Evolutionary conservation across 2,113 vertebrate species (phyloP).

Genomic region (Cairina moschata): DNA sequence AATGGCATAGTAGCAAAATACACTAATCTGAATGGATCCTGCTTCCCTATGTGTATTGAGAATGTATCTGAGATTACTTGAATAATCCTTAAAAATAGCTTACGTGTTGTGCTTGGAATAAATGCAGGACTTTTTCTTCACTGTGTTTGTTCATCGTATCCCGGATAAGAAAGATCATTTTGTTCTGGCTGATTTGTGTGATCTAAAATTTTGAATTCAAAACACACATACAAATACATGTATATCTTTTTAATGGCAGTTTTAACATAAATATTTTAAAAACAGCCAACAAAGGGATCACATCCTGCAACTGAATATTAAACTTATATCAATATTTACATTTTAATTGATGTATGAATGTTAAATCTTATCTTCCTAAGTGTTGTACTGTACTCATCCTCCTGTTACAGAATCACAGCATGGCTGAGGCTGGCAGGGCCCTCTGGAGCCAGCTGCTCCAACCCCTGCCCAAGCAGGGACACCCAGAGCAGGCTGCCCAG

Average conservation of each 20-base stretch:
- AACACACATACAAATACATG: background rate
- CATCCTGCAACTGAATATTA: background rate
- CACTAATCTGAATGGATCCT: background rate
- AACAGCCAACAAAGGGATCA: background rate
- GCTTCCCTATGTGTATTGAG: background rate
- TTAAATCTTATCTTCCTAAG: background rate
- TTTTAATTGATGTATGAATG: background rate
- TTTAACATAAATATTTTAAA: background rate
- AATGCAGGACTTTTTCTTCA: background rate
- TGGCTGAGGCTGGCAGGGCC: background rate
- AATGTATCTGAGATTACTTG: background rate
- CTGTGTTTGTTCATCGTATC: background rate
- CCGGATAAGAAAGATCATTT: background rate
- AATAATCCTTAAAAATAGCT: slow-evolving; percentile 11
- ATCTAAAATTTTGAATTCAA: slow-evolving; percentile 5
- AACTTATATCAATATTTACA: background rate
- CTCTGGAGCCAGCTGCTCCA: background rate
- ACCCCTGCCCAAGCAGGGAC: too few relatives aligned
- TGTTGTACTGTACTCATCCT: background rate
- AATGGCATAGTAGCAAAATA: background rate
- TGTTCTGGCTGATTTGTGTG: background rate
- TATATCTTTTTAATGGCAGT: background rate
- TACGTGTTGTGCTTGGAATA: background rate
- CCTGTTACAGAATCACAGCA: background rate
- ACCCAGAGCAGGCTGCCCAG: background rate